phyloP scores from a whole-genome alignment of 2,113 vertebrate species.

The Leucosticte australis region DNA sequence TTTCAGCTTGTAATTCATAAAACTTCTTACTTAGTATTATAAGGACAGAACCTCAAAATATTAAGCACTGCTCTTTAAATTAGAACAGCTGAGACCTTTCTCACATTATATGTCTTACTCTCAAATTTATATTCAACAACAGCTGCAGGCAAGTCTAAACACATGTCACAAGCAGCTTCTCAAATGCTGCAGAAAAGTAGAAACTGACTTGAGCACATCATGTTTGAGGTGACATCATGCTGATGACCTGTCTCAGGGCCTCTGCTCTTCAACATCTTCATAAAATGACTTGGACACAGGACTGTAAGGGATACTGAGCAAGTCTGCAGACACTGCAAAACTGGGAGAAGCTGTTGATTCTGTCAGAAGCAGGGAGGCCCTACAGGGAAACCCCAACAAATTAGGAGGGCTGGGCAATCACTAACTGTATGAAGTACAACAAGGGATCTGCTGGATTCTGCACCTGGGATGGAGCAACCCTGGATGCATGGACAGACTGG shows the following conservation, averaged over 20 bases:
- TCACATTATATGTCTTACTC: not conserved
- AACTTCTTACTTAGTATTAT: not conserved
- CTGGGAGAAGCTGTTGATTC: not conserved
- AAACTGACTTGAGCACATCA: not conserved
- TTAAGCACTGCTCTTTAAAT: not conserved
- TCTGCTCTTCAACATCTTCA: not conserved
- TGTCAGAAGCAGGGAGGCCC: not conserved
- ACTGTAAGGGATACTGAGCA: not conserved
- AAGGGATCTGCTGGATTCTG: rapidly evolving
- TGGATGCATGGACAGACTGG: not conserved
- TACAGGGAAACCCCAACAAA: not conserved
- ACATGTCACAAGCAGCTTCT: not conserved
- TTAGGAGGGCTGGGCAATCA: not conserved
- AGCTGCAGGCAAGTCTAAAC: not conserved
- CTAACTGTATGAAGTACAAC: not conserved
- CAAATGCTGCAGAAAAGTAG: not conserved
- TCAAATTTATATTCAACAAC: not conserved
- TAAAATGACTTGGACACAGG: not conserved
- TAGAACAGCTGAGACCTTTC: not conserved
- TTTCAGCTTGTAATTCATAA: not conserved
- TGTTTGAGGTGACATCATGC: not conserved
- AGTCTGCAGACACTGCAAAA: not conserved
- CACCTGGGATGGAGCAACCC: not conserved
- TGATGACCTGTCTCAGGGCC: not conserved
- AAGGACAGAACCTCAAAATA: not conserved